Evolutionary conservation across 1,140 invertebrate genomes (phyloP).

Genomic region (Sesamia nonagrioides): DNA sequence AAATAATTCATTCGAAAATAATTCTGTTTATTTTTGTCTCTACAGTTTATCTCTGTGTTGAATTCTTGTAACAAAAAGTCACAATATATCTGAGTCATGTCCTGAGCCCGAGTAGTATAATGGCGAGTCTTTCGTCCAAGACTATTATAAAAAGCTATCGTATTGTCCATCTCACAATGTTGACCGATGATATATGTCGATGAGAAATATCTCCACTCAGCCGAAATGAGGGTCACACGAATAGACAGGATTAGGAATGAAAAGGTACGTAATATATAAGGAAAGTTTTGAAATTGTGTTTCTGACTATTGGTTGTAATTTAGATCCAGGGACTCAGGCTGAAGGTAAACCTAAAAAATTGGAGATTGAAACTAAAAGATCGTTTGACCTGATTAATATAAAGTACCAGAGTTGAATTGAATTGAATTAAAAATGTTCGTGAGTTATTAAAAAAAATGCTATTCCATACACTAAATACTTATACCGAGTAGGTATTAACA

Average conservation of each 20-base stretch:
- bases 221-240: constrained; percentile 55
- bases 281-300: constrained; percentile 44
- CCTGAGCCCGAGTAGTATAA: constrained; percentile 30
- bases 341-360: constrained; percentile 4
- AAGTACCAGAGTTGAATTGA: no score
- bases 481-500: no score
- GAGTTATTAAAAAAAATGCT: no score
- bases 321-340: background rate
- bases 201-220: constrained; percentile 60
- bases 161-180: constrained; percentile 52
- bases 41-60: constrained; percentile 10
- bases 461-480: no score
- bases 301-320: constrained; percentile 31
- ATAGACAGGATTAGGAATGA: constrained; percentile 55
- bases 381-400: background rate
- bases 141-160: constrained; percentile 48
- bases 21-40: background rate
- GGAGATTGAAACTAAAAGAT: constrained; percentile 15
- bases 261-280: constrained; percentile 52
- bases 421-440: no score
- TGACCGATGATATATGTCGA: constrained; percentile 51
- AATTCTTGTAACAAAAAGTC: constrained; percentile 34
- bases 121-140: constrained; percentile 42
- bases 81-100: constrained; percentile 43
- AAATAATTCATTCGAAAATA: no score